Evolutionary conservation across 2,888 invertebrate species (phyloP), one percentile per base, ranked within the genome.

Genomic region (Rhopalosiphum nymphaeae): DNA sequence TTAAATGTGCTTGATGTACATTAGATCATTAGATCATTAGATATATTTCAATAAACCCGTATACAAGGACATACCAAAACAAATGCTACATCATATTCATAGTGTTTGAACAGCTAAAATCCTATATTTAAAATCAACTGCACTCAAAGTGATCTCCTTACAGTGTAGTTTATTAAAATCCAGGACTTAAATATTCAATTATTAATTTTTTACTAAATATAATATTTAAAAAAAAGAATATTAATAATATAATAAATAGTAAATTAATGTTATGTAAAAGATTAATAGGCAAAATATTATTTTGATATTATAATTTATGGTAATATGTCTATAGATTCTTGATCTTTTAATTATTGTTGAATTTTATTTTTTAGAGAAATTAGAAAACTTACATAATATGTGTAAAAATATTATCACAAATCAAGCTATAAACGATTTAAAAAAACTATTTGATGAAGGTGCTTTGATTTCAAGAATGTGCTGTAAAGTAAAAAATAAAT

Each of bases 401-500:
- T 89, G 89, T 85, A 21, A 57, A 89, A 84, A 85, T 44, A 26
- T 90, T 36, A 85, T 90, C 29, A 84, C 90, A 3, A 90, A 91
- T 42, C 93, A 94, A 36, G 42, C 90, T 16, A 84, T 26, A 10
- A 21, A 0, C 5, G 61, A 94, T 86, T 86, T 94, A 86, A 90
- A 67, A 42, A 91, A 94, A 91, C 29, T 94, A 57, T 91, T 49
- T 53, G 94, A 94, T 67, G 94, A 94, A 49, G 94, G 94, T 42
- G 90, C 61, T 67, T 7, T 94, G 29, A 94, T 94, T 46, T 94
- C 94, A 26, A 91, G 90, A 87, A 46, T 94, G 61, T 90, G n/a
- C 61, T 94, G 90, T 87, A 94, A 94, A 94, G 91, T 91, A 67
- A 94, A 86, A 44, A 94, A 90, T 86, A 94, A 94, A 87, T 94